Evolutionary conservation across 2,797 vertebrate genomes (phyloP).

Genomic region (Parambassis ranga): DNA sequence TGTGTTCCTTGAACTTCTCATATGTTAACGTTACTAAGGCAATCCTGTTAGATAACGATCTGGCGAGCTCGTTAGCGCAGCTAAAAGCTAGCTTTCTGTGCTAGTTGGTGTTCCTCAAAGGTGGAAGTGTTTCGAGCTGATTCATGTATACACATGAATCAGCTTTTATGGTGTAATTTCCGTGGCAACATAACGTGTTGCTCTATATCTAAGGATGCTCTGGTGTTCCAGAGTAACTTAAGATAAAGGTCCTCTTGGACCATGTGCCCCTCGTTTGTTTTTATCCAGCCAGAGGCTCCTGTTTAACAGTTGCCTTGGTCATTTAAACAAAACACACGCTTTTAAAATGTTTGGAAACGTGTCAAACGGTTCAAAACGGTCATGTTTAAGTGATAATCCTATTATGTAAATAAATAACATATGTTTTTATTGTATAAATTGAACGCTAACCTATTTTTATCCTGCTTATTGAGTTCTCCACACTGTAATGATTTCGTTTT

Average conservation of each 20-base stretch:
- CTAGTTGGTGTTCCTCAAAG: neutral
- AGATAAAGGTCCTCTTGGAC: neutral
- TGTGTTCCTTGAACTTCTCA: slow-evolving; percentile 52
- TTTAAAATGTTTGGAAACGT: neutral
- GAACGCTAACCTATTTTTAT: neutral
- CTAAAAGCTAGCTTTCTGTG: slow-evolving; percentile 8
- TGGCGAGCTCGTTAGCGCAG: slow-evolving; percentile 46
- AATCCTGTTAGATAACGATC: slow-evolving; percentile 57
- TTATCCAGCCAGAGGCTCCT: slow-evolving; percentile 35
- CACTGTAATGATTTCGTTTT: neutral
- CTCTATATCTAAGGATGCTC: neutral
- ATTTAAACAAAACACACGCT: neutral
- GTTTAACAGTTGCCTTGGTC: neutral
- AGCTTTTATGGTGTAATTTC: neutral
- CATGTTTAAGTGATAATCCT: neutral
- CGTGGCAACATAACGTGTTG: neutral
- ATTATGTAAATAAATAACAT: neutral
- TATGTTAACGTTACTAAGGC: slow-evolving; percentile 33
- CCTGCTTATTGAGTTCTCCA: rapidly evolving
- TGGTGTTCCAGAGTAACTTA: slow-evolving; percentile 5
- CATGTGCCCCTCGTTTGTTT: slow-evolving; percentile 73
- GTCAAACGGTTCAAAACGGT: neutral
- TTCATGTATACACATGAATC: too few relatives aligned
- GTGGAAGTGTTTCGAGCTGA: neutral
- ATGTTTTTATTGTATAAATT: neutral